Conservation (phyloP, 2,888 invertebrate genomes). For the Trichacis sp. region DNA sequence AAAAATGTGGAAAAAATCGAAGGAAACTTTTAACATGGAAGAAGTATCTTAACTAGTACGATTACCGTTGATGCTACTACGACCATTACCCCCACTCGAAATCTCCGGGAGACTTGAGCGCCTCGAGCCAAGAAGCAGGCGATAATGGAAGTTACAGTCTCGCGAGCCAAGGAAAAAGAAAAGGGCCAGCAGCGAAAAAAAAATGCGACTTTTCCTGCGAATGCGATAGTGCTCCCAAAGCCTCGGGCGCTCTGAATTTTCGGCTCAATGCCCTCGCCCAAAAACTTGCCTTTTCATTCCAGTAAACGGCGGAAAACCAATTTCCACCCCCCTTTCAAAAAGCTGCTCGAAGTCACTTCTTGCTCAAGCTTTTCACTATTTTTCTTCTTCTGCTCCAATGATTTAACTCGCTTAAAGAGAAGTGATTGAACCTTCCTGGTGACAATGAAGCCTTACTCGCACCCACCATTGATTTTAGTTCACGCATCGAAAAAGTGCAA, state of each 20-base stretch:
- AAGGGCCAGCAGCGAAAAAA: conserved; percentile 31
- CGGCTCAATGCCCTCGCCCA: neutral
- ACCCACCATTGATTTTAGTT: conserved; percentile 62
- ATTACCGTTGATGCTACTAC: conserved; percentile 17
- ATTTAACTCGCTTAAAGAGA: neutral
- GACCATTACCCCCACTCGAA: conserved; percentile 41
- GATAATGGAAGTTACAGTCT: conserved; percentile 41
- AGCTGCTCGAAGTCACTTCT: neutral
- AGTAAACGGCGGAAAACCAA: neutral
- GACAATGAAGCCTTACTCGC: conserved; percentile 56
- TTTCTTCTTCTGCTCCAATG: neutral
- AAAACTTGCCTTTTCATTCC: neutral
- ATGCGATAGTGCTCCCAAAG: conserved; percentile 28
- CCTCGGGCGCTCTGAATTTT: conserved; percentile 31
- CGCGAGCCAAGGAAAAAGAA: conserved; percentile 7
- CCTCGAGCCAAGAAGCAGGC: conserved; percentile 45
- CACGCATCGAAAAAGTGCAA: conserved; percentile 20
- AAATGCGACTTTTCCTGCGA: neutral
- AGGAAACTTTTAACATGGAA: too few relatives aligned
- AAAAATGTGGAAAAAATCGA: too few relatives aligned
- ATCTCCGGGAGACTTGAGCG: conserved; percentile 38
- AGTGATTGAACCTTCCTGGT: neutral
- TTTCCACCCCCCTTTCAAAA: neutral
- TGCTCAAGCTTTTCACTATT: neutral
- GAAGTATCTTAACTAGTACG: conserved; percentile 28